Percentiles rank a stretch among this genome's conserved stretches.
These are phyloP conservation scores for Bolborhynchus lineola DNA, from an alignment of 2,113 vertebrate species.

Conservation along the genomic window DNA sequence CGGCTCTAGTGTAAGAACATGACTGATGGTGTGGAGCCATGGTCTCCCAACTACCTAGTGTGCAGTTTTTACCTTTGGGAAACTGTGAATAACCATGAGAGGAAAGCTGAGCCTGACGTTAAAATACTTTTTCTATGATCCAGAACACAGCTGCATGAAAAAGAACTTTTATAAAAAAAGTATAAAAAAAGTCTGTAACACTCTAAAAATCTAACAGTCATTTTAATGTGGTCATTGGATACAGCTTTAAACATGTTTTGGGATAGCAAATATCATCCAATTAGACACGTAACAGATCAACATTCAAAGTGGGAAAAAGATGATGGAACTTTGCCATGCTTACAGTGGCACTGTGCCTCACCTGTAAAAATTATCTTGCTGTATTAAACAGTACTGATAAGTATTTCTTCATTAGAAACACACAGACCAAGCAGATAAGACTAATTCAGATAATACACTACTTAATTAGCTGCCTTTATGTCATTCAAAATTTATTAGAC, in stretches of 20 bases:
- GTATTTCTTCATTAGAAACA: background rate
- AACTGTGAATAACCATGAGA: background rate
- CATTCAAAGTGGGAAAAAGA: background rate
- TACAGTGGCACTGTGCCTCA: background rate
- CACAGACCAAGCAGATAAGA: background rate
- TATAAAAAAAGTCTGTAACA: rapidly evolving
- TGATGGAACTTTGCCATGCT: background rate
- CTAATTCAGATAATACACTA: background rate
- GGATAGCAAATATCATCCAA: background rate
- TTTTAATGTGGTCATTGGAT: background rate
- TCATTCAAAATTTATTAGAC: background rate
- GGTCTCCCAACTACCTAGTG: background rate
- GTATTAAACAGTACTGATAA: background rate
- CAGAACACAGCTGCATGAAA: background rate
- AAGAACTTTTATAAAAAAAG: background rate
- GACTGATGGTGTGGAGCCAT: rapidly evolving
- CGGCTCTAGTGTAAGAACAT: background rate
- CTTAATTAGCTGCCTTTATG: background rate
- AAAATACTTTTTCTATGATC: background rate
- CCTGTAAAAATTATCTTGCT: background rate
- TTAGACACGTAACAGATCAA: background rate
- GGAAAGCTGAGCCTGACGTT: background rate
- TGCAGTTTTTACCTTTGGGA: background rate
- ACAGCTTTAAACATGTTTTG: background rate
- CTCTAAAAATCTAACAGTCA: background rate